Evolutionary conservation across 1,140 invertebrate species (phyloP), one percentile per base, ranked within the genome.

Genomic region (Catajapyx aquilonaris): DNA sequence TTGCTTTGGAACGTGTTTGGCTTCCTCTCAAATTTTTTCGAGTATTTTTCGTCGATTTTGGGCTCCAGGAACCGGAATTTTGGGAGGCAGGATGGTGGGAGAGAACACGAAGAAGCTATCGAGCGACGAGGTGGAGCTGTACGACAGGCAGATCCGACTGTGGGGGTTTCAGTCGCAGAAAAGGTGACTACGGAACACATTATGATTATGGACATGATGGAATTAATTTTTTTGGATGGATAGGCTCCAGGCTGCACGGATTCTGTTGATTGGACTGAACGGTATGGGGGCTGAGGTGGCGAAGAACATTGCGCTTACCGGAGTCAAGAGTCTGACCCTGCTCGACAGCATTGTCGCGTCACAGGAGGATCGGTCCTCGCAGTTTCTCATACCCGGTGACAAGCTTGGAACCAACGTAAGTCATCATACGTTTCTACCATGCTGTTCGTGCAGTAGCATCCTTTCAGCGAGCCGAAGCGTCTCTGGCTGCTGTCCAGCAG

Each of bases 151-250:
- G 66, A 96, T 98, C 52, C 73, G 94, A 23, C 61, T 98, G 2
- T 98, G 94, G 94, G 94, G 94, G 2, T 64, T 96, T 30, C 87
- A 97, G 54, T 93, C 93, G 37, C 94, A 99, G 52, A 93, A 91
- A 60, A 68, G 81, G 73, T 77, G 54, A 52, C 45, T 36, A n/a
- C n/a, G 21, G 32, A 1, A 2, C 1, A 15, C 31, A 4, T 41
- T 20, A 19, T 18, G 20, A 45, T 37, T 41, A 34, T 40, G 37
- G 37, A 32, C 11, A 21, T 38, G n/a, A n/a, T n/a, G n/a, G n/a
- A n/a, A n/a, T 49, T 42, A 40, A 53, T 54, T 61, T 61, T 15
- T 53, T n/a, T n/a, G n/a, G n/a, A n/a, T n/a, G n/a, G n/a, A n/a
- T n/a, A 90, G 87, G 46, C 60, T 99, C 45, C 71, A 90, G 41